These are phyloP conservation scores for Allacma fusca DNA, from an alignment of 2,888 invertebrate genomes.

Conservation along the genomic window DNA sequence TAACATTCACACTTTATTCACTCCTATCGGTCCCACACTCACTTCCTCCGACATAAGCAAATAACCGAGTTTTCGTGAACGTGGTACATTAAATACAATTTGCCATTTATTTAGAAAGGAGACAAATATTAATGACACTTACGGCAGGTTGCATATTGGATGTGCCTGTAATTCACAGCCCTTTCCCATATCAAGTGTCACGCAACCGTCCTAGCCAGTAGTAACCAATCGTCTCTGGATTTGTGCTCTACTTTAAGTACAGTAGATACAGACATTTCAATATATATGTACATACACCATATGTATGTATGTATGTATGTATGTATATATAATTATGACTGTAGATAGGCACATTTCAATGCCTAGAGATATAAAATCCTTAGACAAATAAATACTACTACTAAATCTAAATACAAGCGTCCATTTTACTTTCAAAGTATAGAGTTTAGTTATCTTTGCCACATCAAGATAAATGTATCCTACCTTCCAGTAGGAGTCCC, in stretches of 20 bases:
- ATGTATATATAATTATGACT: too few species aligned
- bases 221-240: too few species aligned
- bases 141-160: neutral
- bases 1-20: slow-evolving; percentile 13
- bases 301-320: too few species aligned
- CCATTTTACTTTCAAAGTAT: neutral
- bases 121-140: slow-evolving; percentile 42
- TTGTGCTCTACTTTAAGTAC: too few species aligned
- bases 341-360: neutral
- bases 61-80: neutral
- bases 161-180: neutral
- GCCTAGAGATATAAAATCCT: neutral
- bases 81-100: slow-evolving; percentile 33
- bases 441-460: neutral
- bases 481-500: neutral
- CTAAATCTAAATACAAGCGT: too few species aligned
- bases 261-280: neutral
- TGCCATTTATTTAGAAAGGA: slow-evolving; percentile 41
- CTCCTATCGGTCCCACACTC: neutral
- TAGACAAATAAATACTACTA: too few species aligned
- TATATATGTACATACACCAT: neutral
- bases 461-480: too few species aligned
- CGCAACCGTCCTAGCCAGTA: neutral
- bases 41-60: neutral
- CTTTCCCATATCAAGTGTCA: neutral